Evolutionary conservation across 2,888 invertebrate species (phyloP).

Genomic region (Andrena marginata): DNA sequence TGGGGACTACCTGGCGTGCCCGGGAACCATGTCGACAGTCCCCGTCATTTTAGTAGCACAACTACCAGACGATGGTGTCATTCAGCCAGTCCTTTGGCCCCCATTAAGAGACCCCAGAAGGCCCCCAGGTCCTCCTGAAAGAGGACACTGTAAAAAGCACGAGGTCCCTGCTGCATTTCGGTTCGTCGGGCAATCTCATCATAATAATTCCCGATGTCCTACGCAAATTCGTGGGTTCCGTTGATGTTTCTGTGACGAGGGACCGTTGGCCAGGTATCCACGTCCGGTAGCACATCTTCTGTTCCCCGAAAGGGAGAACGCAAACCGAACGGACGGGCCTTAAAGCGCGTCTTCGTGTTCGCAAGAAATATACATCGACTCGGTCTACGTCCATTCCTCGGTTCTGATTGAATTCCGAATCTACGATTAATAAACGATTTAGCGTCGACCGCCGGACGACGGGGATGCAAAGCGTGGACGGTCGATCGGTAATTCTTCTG

Average conservation of each 20-base stretch:
- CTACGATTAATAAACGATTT: constrained; percentile 3
- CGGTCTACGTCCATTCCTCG: no score
- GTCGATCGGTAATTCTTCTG: constrained; percentile 16
- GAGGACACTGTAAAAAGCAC: constrained; percentile 33
- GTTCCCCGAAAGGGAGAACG: not conserved
- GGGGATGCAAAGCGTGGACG: constrained; percentile 23
- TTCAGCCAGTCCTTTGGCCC: constrained; percentile 61
- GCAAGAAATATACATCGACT: no score
- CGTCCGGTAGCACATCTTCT: constrained; percentile 51
- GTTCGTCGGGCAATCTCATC: constrained; percentile 46
- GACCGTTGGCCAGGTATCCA: constrained; percentile 40
- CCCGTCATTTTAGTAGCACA: constrained; percentile 31
- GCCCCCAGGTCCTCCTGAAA: constrained; percentile 34
- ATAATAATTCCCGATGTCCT: constrained; percentile 66
- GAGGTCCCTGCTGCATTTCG: constrained; percentile 11
- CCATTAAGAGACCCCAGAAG: constrained; percentile 67
- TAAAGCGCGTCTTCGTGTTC: not conserved
- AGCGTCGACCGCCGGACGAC: not conserved
- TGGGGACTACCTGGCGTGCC: constrained; percentile 64
- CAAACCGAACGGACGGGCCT: not conserved
- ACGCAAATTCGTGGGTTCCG: constrained; percentile 71
- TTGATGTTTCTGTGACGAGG: constrained; percentile 30
- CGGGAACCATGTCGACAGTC: constrained; percentile 16
- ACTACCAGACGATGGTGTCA: constrained; percentile 62
- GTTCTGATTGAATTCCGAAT: no score